Percentiles rank a stretch among this genome's conserved stretches.
Evolutionary conservation across 2,888 invertebrate species (phyloP).

Genomic region (Bibio marci): DNA sequence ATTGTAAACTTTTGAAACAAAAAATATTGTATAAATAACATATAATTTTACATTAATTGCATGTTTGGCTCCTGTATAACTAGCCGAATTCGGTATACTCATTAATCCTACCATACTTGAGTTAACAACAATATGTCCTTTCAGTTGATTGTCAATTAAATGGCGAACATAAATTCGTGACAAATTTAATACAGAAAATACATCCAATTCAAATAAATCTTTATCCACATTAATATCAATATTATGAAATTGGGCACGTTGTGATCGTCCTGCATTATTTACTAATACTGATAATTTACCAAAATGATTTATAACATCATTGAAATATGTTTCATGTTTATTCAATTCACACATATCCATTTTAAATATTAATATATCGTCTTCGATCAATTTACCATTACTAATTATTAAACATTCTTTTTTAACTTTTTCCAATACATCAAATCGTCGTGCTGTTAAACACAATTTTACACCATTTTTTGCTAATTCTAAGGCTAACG

Average conservation of each 20-base stretch:
- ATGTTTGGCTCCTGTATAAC: conserved; percentile 59
- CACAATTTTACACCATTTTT: conserved; percentile 46
- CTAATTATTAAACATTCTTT: conserved; percentile 35
- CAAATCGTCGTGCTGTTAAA: conserved; percentile 45
- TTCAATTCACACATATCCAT: conserved; percentile 46
- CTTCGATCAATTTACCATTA: conserved; percentile 23
- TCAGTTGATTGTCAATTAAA: conserved; percentile 30
- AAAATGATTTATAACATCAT: conserved; percentile 46
- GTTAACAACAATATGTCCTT: conserved; percentile 56
- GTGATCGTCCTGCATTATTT: conserved; percentile 68
- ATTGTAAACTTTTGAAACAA: too few relatives aligned
- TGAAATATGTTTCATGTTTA: conserved; percentile 40
- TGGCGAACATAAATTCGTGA: conserved; percentile 50
- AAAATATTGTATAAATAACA: too few relatives aligned
- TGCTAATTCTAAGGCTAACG: conserved; percentile 49
- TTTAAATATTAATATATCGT: conserved; percentile 50
- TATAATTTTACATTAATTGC: conserved; percentile 45
- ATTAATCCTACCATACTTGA: conserved; percentile 58
- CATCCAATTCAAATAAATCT: conserved; percentile 59
- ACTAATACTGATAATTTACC: conserved; percentile 58
- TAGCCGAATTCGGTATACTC: conserved; percentile 45
- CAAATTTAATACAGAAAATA: conserved; percentile 52
- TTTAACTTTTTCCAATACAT: conserved; percentile 47
- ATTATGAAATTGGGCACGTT: conserved; percentile 53
- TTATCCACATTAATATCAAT: conserved; percentile 53